phyloP scores from a whole-genome alignment of 2,888 invertebrate species.

The Phyto melanocephala region DNA sequence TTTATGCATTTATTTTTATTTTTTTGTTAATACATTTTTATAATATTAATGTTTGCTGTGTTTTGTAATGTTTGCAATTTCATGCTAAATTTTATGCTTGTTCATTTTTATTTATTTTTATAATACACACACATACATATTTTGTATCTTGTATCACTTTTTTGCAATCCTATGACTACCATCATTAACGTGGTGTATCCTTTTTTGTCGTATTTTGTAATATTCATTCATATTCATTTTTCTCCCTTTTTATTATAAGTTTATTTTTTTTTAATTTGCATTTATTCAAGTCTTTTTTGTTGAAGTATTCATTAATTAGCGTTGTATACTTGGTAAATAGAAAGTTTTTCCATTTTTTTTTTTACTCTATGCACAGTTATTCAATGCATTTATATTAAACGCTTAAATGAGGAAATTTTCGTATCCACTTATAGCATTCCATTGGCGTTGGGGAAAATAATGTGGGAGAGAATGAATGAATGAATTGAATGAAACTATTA shows the following conservation, averaged over 20 bases:
- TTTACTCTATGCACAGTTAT: slow-evolving; percentile 28
- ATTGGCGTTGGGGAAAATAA: slow-evolving; percentile 16
- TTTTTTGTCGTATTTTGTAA: slow-evolving; percentile 41
- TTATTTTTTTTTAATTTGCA: slow-evolving; percentile 17
- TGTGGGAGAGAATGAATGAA: no score
- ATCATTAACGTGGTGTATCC: slow-evolving; percentile 41
- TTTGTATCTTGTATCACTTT: background rate
- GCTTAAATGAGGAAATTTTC: slow-evolving; percentile 60
- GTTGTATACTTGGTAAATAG: slow-evolving; percentile 70
- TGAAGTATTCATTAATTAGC: slow-evolving; percentile 76
- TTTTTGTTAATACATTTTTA: slow-evolving; percentile 27
- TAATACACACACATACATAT: background rate
- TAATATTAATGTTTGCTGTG: background rate
- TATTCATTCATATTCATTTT: slow-evolving; percentile 40
- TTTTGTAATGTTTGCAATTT: slow-evolving; percentile 53
- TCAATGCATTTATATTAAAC: slow-evolving; percentile 64
- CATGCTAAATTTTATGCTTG: slow-evolving; percentile 65
- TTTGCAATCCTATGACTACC: background rate
- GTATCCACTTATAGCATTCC: slow-evolving; percentile 50
- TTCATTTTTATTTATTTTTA: slow-evolving; percentile 57
- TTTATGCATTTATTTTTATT: background rate
- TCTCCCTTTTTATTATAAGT: slow-evolving; percentile 40
- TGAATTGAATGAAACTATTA: background rate
- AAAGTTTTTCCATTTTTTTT: slow-evolving; percentile 39
- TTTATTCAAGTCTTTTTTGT: slow-evolving; percentile 56